phyloP scores from a whole-genome alignment of 1,140 invertebrate species.

The Zaprionus vittiger region DNA sequence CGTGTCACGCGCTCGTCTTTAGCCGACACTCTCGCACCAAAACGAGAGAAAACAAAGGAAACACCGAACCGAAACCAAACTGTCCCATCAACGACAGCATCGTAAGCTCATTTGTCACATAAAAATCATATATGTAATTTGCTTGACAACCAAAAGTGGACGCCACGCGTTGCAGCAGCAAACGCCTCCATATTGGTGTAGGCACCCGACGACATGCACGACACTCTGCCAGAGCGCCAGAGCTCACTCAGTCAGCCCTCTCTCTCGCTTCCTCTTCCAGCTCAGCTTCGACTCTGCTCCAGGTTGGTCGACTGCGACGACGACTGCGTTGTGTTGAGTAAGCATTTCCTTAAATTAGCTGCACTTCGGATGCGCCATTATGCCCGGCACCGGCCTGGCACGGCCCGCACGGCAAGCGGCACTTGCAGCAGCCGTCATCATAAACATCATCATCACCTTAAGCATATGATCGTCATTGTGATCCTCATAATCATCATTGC shows the following conservation, averaged over 20 bases:
- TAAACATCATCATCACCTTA: constrained; percentile 33
- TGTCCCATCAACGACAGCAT: constrained; percentile 71
- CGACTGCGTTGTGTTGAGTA: constrained; percentile 58
- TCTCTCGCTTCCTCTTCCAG: background rate
- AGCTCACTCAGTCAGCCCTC: constrained; percentile 3
- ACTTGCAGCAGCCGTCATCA: constrained; percentile 28
- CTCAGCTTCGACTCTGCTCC: constrained; percentile 10
- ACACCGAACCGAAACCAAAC: constrained; percentile 39
- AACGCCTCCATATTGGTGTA: constrained; percentile 81
- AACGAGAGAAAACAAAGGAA: constrained; percentile 21
- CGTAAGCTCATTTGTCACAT: constrained; percentile 82
- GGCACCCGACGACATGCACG: constrained; percentile 37
- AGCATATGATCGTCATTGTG: constrained; percentile 24
- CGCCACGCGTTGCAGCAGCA: constrained; percentile 72
- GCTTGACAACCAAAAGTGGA: constrained; percentile 82
- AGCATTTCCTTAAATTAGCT: constrained; percentile 81
- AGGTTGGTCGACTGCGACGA: constrained; percentile 31
- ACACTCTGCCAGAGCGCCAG: constrained; percentile 5
- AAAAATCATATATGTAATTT: constrained; percentile 83
- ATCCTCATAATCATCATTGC: constrained; percentile 16
- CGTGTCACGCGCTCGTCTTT: constrained; percentile 42
- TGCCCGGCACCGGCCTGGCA: constrained; percentile 18
- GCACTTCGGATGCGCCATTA: constrained; percentile 71
- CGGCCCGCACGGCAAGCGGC: constrained; percentile 19
- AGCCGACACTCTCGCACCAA: constrained; percentile 5